Evolutionary conservation across 2,888 invertebrate genomes (phyloP), one percentile per base, ranked within the genome.

Genomic region (Miltochrista miniata): DNA sequence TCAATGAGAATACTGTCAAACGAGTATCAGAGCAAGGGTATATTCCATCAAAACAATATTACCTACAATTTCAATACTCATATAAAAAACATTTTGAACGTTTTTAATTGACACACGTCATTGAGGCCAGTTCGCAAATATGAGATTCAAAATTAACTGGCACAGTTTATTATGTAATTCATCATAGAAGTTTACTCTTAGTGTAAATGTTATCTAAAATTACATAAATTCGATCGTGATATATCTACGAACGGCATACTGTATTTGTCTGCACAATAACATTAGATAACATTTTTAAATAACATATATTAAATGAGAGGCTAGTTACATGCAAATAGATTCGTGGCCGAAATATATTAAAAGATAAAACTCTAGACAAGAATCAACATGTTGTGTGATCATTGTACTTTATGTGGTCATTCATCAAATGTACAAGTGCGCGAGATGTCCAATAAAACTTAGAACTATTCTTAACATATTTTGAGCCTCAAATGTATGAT

Each of bases 401-500:
- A 87, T 90, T 87, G 88, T 89, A 89, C 87, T 84, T 81, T 72
- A 74, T 61, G 71, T 70, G 69, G 66, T 79, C 90, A 86, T 87
- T 84, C 87, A 87, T 71, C 82, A 87, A 88, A 89, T 89, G 89
- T 88, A 85, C 68, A 76, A 76, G 79, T 72, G 74, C 75, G 64
- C 62, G 58, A 64, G 68, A 61, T 70, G 59, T 61, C 60, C 67
- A 64, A 69, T 69, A 61, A 67, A 75, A 75, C 80, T 80, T 76
- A 81, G 61, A 55, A 70, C 80, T 82, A 81, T 70, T 65, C 70
- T 69, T 81, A 76, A 74, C 61, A 70, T 73, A 79, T 67, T 74
- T 82, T 81, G 81, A 84, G 84, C 83, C 75, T 79, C 79, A 71
- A 76, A 74, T 69, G 64, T 77, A 74, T 83, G 85, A 86, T 85